Evolutionary conservation across 2,113 vertebrate genomes (phyloP).

Genomic region (Thalassarche chlororhynchos): DNA sequence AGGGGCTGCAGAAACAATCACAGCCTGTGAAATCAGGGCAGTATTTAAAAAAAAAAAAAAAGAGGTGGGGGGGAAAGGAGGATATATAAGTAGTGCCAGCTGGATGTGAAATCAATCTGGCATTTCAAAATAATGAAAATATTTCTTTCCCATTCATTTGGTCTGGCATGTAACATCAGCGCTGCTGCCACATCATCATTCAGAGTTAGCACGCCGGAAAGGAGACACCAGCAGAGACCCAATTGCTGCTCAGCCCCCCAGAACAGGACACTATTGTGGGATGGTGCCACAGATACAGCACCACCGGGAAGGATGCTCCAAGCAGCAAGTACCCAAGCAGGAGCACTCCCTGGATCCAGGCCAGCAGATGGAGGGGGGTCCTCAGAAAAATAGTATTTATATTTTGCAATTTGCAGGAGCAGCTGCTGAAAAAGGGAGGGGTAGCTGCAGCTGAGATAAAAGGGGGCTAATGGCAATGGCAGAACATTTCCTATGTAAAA

Average conservation of each 20-base stretch:
- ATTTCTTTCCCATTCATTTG: constrained; percentile 36
- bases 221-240: not conserved
- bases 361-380: not conserved
- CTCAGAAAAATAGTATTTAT: not conserved
- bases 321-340: not conserved
- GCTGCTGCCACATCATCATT: not conserved
- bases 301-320: not conserved
- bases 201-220: not conserved
- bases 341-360: not conserved
- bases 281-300: not conserved
- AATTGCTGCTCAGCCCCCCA: not conserved
- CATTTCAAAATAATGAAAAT: constrained; percentile 54
- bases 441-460: not conserved
- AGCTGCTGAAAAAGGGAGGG: not conserved
- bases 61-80: not conserved
- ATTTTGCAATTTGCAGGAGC: not conserved
- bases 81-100: not conserved
- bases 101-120: constrained; percentile 23
- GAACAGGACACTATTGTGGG: not conserved
- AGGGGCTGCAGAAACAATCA: not conserved
- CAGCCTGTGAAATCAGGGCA: not conserved
- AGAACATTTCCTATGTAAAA: not conserved
- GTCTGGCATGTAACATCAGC: not conserved
- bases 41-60: not conserved
- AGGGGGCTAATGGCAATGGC: not conserved